These are phyloP conservation scores for Macroramphosus scolopax DNA, from an alignment of 2,797 vertebrate genomes.

Conservation along the genomic window DNA sequence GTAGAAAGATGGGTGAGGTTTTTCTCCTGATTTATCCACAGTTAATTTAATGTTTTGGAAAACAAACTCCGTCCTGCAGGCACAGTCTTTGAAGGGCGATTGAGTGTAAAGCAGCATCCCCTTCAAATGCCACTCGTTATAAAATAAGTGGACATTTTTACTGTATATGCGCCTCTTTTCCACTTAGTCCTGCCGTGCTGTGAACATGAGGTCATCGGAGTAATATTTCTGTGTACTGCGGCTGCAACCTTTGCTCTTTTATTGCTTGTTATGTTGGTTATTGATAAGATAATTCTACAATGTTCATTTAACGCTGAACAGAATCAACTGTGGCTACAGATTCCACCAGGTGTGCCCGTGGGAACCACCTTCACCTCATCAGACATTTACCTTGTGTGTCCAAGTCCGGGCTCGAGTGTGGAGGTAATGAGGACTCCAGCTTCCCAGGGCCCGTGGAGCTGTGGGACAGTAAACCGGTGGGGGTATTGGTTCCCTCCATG, in stretches of 20 bases:
- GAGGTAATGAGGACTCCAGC: conserved; percentile 71
- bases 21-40: not conserved
- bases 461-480: conserved; percentile 70
- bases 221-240: not conserved
- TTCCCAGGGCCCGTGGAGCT: conserved; percentile 67
- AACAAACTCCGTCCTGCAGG: not conserved
- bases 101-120: not conserved
- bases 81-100: too few relatives aligned
- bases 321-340: too few relatives aligned
- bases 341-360: too few relatives aligned
- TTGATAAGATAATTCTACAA: not conserved
- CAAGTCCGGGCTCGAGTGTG: conserved; percentile 68
- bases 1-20: conserved; percentile 14
- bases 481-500: conserved; percentile 74
- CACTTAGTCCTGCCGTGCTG: not conserved
- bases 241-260: not conserved
- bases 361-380: not conserved
- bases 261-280: not conserved
- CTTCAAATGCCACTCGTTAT: not conserved
- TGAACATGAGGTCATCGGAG: not conserved
- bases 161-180: not conserved
- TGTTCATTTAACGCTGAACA: too few relatives aligned
- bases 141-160: not conserved
- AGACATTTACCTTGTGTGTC: conserved; percentile 78
- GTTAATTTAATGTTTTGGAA: not conserved